phyloP scores from a whole-genome alignment of 2,888 invertebrate species.

The Leptopilina drosophilae region DNA sequence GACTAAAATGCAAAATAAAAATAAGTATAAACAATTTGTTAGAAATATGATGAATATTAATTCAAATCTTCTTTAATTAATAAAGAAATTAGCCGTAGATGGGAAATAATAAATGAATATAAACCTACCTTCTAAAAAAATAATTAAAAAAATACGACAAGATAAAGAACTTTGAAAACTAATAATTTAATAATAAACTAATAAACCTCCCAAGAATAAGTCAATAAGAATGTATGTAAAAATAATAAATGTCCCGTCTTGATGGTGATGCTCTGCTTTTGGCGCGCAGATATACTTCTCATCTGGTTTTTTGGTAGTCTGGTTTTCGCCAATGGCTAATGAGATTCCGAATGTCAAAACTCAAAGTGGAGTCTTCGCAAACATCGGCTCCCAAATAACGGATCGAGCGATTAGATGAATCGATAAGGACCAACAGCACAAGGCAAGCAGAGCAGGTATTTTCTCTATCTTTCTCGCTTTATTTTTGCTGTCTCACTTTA shows the following conservation, averaged over 20 bases:
- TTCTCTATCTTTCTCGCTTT: slow-evolving; percentile 32
- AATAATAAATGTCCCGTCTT: not conserved
- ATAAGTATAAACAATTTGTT: too few relatives aligned
- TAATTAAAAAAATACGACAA: too few relatives aligned
- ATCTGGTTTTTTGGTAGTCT: slow-evolving; percentile 44
- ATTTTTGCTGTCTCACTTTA: slow-evolving; percentile 65
- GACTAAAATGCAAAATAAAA: too few relatives aligned
- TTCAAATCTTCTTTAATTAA: not conserved
- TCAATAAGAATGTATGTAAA: not conserved
- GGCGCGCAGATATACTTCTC: slow-evolving; percentile 33
- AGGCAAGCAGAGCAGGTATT: slow-evolving; percentile 55
- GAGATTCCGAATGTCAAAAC: slow-evolving; percentile 76
- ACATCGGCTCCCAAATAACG: slow-evolving; percentile 68
- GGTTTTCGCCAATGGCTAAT: slow-evolving; percentile 74
- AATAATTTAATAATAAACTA: too few relatives aligned
- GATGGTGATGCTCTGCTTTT: slow-evolving; percentile 24
- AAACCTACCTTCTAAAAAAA: not conserved
- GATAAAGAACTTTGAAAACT: too few relatives aligned
- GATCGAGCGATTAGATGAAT: slow-evolving; percentile 71
- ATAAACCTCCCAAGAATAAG: not conserved
- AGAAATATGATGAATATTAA: too few relatives aligned
- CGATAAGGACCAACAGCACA: slow-evolving; percentile 56
- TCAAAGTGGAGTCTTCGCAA: slow-evolving; percentile 64
- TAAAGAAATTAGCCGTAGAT: too few relatives aligned
- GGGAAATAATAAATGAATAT: too few relatives aligned